Percentiles rank a stretch among this genome's conserved stretches.
Conservation (phyloP, 1,140 invertebrate genomes). For the Drosophila ohnishii region DNA sequence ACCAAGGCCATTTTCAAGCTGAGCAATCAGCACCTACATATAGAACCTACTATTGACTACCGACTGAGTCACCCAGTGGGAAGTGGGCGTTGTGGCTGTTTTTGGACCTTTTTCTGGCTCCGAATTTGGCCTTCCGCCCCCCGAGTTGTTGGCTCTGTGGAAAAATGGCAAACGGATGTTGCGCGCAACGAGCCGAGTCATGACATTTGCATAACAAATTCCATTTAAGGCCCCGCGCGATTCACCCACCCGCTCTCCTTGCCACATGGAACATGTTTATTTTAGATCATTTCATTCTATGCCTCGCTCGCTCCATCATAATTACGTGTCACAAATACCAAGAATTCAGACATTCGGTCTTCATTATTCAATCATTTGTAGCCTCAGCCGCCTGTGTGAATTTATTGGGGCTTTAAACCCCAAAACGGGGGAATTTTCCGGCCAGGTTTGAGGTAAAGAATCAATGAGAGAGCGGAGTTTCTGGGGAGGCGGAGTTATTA, state of each 20-base stretch:
- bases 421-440: background rate
- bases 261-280: conserved; percentile 64
- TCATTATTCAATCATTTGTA: conserved; percentile 56
- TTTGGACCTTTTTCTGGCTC: conserved; percentile 29
- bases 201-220: conserved; percentile 72
- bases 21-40: conserved; percentile 62
- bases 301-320: conserved; percentile 41
- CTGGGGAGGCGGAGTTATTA: conserved; percentile 38
- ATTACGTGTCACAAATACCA: conserved; percentile 58
- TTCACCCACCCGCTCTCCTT: background rate
- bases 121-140: conserved; percentile 41
- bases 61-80: conserved; percentile 15
- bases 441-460: conserved; percentile 15
- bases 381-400: conserved; percentile 9
- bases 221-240: conserved; percentile 7
- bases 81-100: background rate
- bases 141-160: conserved; percentile 42
- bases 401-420: conserved; percentile 30
- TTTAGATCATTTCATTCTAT: conserved; percentile 59
- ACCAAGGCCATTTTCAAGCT: conserved; percentile 49
- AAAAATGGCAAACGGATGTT: conserved; percentile 70
- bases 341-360: conserved; percentile 27
- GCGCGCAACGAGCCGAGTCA: conserved; percentile 69
- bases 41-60: background rate
- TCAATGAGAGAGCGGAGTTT: conserved; percentile 7